These are phyloP conservation scores for Aselliscus stoliczkanus DNA, from an alignment of 2,797 vertebrate genomes.

Conservation along the genomic window DNA sequence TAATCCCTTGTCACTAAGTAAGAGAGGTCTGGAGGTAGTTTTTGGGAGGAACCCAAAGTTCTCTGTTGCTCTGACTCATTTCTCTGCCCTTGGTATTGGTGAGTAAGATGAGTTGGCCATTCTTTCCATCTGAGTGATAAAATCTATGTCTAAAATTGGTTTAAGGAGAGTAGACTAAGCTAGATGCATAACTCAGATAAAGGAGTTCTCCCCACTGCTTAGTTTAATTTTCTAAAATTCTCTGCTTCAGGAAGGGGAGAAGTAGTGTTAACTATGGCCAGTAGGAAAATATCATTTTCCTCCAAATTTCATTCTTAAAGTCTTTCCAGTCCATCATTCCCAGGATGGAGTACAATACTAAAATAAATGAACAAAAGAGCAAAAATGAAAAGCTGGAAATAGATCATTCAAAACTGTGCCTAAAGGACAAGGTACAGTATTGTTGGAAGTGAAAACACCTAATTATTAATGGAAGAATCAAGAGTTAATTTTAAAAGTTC, in stretches of 20 bases:
- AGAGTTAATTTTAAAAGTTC: not conserved
- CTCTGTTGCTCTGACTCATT: not conserved
- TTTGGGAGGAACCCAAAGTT: not conserved
- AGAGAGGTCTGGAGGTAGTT: not conserved
- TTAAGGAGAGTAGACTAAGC: not conserved
- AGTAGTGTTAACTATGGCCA: not conserved
- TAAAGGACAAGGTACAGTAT: not conserved
- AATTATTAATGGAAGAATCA: not conserved
- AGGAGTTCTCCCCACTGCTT: not conserved
- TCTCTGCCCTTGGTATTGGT: not conserved
- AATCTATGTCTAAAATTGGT: not conserved
- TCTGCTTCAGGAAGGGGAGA: not conserved
- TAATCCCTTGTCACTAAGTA: not conserved
- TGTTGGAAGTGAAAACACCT: not conserved
- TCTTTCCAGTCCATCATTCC: not conserved
- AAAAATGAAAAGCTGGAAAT: not conserved
- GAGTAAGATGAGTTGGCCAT: not conserved
- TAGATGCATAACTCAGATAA: not conserved
- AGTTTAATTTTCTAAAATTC: not conserved
- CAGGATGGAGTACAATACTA: not conserved
- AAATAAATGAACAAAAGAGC: not conserved
- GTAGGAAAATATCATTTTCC: not conserved
- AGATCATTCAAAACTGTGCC: not conserved
- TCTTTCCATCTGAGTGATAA: not conserved
- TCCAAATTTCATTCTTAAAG: not conserved